phyloP scores from a whole-genome alignment of 2,888 invertebrate species.

The Lucinisca nassula region DNA sequence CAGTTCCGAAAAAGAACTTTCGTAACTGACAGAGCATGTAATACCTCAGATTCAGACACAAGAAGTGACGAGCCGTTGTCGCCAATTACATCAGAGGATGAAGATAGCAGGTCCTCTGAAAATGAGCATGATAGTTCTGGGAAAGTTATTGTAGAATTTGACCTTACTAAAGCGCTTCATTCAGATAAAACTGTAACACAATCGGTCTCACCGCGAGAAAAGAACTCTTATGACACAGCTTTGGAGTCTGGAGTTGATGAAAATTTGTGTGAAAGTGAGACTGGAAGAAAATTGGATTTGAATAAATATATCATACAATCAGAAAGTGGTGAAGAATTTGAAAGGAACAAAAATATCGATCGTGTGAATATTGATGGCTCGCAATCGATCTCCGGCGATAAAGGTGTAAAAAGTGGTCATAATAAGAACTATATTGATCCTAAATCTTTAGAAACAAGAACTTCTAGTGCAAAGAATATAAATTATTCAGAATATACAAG shows the following conservation, averaged over 20 bases:
- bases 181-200: neutral
- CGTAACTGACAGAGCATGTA: constrained; percentile 67
- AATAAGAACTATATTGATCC: constrained; percentile 1
- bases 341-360: neutral
- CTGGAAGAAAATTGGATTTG: constrained; percentile 61
- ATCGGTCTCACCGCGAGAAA: too few relatives aligned
- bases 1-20: constrained; percentile 65
- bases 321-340: constrained; percentile 13
- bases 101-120: constrained; percentile 28
- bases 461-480: constrained; percentile 46
- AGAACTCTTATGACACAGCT: neutral
- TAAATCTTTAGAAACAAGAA: constrained; percentile 11
- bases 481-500: constrained; percentile 58
- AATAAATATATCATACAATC: constrained; percentile 68
- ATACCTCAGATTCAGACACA: constrained; percentile 58
- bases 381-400: neutral
- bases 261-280: neutral
- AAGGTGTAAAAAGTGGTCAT: neutral
- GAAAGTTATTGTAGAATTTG: neutral
- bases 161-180: neutral
- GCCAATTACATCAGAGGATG: constrained; percentile 64
- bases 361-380: neutral
- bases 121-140: constrained; percentile 29
- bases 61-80: constrained; percentile 58
- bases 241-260: neutral